Evolutionary conservation across 2,113 vertebrate genomes (phyloP).

Genomic region (Gavialis gangeticus): DNA sequence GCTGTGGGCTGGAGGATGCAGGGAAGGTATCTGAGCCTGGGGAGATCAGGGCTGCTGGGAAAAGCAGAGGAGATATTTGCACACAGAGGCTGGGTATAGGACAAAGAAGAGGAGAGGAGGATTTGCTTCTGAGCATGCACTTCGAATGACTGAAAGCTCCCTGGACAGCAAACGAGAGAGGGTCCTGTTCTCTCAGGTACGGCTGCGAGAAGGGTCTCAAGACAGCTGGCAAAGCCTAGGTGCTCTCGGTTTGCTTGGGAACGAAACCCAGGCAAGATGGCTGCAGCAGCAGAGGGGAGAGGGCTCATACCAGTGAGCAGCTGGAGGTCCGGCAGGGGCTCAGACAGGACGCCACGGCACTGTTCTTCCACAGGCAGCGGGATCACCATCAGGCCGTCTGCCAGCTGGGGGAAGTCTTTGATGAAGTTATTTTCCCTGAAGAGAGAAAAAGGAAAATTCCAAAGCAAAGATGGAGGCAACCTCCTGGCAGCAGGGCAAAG

Average conservation of each 20-base stretch:
- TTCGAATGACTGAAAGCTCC: too few species aligned
- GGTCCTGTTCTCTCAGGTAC: not conserved
- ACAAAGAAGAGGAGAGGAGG: not conserved
- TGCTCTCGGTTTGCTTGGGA: accelerated
- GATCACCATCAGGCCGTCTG: constrained; percentile 95
- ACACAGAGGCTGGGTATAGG: not conserved
- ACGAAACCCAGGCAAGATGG: accelerated
- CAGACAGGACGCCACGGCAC: constrained; percentile 93
- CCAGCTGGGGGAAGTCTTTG: constrained; percentile 97
- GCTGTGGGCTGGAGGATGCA: not conserved
- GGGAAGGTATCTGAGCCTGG: accelerated
- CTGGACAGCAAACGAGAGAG: not conserved
- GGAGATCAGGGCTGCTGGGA: not conserved
- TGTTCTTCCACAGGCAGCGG: constrained; percentile 96
- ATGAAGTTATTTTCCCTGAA: constrained; percentile 98
- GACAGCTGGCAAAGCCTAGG: not conserved
- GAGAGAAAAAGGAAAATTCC: constrained; percentile 71
- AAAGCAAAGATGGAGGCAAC: constrained; percentile 37
- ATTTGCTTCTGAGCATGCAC: accelerated
- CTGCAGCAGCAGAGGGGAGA: accelerated
- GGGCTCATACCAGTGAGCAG: constrained; percentile 89
- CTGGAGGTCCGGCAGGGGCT: constrained; percentile 92
- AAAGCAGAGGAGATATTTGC: not conserved
- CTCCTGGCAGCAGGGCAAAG: not conserved
- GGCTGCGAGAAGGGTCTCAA: not conserved